These are phyloP conservation scores for Epicauta chinensis DNA, from an alignment of 1,140 invertebrate species.

Conservation along the genomic window DNA sequence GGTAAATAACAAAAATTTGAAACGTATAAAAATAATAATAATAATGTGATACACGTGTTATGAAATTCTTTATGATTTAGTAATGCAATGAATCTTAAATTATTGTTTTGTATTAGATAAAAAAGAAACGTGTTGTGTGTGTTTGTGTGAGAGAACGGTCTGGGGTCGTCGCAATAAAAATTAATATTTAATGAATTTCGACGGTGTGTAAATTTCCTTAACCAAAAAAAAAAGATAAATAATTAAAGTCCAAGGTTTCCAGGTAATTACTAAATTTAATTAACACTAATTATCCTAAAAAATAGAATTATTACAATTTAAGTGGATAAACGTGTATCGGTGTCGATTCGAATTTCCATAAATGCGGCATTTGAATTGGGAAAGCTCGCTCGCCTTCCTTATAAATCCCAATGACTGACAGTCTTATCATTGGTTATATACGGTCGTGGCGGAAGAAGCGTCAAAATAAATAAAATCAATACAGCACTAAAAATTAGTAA, in stretches of 20 bases:
- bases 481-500: conserved; percentile 42
- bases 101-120: too few species aligned
- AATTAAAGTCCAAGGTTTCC: conserved; percentile 10
- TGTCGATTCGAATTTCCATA: background rate
- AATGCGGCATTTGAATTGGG: conserved; percentile 1
- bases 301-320: conserved; percentile 3
- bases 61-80: too few species aligned
- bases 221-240: conserved; percentile 5
- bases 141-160: too few species aligned
- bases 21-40: too few species aligned
- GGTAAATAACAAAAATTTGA: background rate
- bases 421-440: too few species aligned
- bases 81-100: too few species aligned
- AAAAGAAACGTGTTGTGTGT: too few species aligned
- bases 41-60: too few species aligned
- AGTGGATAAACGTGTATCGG: too few species aligned
- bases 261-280: conserved; percentile 12
- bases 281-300: conserved; percentile 4
- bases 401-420: background rate
- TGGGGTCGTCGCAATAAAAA: background rate
- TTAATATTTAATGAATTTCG: conserved; percentile 3
- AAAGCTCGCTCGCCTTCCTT: conserved; percentile 8
- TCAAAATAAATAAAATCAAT: conserved; percentile 41
- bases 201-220: conserved; percentile 7
- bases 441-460: conserved; percentile 6